Conservation (phyloP, 2,113 vertebrate genomes). For the Bufo gargarizans region DNA sequence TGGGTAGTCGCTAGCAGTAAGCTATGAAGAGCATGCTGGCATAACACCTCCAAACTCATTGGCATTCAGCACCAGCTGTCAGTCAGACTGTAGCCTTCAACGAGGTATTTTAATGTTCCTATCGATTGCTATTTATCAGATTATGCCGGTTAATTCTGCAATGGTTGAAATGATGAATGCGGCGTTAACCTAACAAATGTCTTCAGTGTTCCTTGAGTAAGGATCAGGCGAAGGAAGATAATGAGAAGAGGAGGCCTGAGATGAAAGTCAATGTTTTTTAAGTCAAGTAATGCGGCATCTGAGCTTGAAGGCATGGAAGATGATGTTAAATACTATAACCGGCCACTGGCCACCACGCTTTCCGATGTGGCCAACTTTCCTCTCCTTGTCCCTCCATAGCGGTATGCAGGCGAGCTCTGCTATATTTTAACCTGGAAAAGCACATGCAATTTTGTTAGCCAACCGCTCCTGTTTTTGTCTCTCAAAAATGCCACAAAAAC, state of each 20-base stretch:
- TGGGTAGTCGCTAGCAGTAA: constrained; percentile 25
- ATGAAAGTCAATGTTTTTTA: neutral
- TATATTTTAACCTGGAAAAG: too few relatives aligned
- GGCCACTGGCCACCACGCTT: too few relatives aligned
- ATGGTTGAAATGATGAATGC: constrained; percentile 31
- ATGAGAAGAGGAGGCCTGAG: neutral
- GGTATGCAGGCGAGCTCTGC: too few relatives aligned
- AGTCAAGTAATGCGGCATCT: neutral
- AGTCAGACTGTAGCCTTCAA: neutral
- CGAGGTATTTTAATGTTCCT: neutral
- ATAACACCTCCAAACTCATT: constrained; percentile 25
- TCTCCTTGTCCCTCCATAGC: too few relatives aligned
- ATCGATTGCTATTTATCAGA: constrained; percentile 23
- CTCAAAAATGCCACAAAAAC: too few relatives aligned
- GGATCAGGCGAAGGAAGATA: constrained; percentile 1
- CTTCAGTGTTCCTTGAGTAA: constrained; percentile 10
- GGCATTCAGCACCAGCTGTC: constrained; percentile 34
- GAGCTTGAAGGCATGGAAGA: neutral
- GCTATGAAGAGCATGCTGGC: neutral
- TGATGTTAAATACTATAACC: neutral
- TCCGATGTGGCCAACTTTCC: too few relatives aligned
- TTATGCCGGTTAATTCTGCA: constrained; percentile 37
- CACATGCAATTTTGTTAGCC: too few relatives aligned
- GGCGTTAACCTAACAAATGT: constrained; percentile 31
- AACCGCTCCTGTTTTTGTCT: too few relatives aligned